Conservation (phyloP, 92 coral and sea anemone genomes). For the Paramuricea clavata region DNA sequence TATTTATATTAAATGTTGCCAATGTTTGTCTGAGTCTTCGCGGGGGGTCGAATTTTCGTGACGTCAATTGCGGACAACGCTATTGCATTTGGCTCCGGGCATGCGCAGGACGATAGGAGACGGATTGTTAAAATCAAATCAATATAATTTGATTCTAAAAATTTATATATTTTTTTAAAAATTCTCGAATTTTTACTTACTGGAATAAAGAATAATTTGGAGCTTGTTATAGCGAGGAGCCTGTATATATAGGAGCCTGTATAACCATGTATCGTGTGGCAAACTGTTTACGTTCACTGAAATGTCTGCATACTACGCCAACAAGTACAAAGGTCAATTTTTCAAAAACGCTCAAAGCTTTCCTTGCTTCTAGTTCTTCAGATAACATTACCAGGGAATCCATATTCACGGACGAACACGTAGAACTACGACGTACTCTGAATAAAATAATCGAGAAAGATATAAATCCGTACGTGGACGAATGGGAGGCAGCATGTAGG, state of each 20-base stretch:
- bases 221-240: background rate
- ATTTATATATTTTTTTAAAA: background rate
- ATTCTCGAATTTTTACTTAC: background rate
- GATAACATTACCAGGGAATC: conserved; percentile 82
- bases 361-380: conserved; percentile 64
- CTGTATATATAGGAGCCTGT: background rate
- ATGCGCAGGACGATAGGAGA: too few relatives aligned
- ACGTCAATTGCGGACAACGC: too few relatives aligned
- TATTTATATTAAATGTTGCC: too few relatives aligned
- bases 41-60: too few relatives aligned
- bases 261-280: background rate
- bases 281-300: background rate
- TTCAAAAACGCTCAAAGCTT: conserved; percentile 40
- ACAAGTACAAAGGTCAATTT: background rate
- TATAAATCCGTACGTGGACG: conserved; percentile 97
- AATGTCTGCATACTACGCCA: background rate
- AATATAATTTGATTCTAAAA: too few relatives aligned
- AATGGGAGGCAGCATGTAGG: conserved; percentile 87
- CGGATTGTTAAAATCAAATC: too few relatives aligned
- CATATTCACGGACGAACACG: conserved; percentile 87
- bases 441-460: conserved; percentile 91
- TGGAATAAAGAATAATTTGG: background rate
- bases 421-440: conserved; percentile 82
- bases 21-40: too few relatives aligned
- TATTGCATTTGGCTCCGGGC: too few relatives aligned